Evolutionary conservation across 2,113 vertebrate species (phyloP).

Genomic region (Tachysurus vachellii): DNA sequence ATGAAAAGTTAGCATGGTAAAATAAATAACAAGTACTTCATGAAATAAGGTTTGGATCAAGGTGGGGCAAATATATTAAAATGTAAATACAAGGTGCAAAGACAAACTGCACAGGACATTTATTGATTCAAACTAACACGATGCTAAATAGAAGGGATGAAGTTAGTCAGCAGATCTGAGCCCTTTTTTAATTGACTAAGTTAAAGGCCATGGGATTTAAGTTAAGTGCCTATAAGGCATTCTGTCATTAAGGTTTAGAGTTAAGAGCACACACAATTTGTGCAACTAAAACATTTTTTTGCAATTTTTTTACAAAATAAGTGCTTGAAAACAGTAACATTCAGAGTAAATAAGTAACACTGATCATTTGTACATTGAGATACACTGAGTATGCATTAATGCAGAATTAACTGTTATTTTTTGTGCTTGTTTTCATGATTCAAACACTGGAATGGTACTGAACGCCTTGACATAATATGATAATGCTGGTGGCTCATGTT

Average conservation of each 20-base stretch:
- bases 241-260: slow-evolving; percentile 6
- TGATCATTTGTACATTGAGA: neutral
- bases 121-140: neutral
- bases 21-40: slow-evolving; percentile 55
- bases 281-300: slow-evolving; percentile 50
- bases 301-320: slow-evolving; percentile 56
- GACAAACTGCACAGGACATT: slow-evolving; percentile 17
- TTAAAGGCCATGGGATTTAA: slow-evolving; percentile 12
- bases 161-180: slow-evolving; percentile 21
- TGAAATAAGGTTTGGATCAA: slow-evolving; percentile 46
- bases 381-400: neutral
- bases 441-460: slow-evolving; percentile 6
- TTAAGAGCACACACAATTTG: slow-evolving; percentile 37
- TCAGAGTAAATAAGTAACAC: slow-evolving; percentile 42
- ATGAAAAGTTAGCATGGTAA: slow-evolving; percentile 34
- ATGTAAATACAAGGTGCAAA: slow-evolving; percentile 45
- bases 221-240: slow-evolving; percentile 35
- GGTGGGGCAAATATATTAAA: slow-evolving; percentile 32
- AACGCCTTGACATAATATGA: slow-evolving; percentile 20
- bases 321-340: slow-evolving; percentile 49
- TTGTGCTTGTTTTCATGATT: neutral
- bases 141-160: slow-evolving; percentile 12
- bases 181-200: slow-evolving; percentile 2
- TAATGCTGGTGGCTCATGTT: neutral
- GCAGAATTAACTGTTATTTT: neutral